These are phyloP conservation scores for Tinea pellionella DNA, from an alignment of 2,888 invertebrate genomes.

Conservation along the genomic window DNA sequence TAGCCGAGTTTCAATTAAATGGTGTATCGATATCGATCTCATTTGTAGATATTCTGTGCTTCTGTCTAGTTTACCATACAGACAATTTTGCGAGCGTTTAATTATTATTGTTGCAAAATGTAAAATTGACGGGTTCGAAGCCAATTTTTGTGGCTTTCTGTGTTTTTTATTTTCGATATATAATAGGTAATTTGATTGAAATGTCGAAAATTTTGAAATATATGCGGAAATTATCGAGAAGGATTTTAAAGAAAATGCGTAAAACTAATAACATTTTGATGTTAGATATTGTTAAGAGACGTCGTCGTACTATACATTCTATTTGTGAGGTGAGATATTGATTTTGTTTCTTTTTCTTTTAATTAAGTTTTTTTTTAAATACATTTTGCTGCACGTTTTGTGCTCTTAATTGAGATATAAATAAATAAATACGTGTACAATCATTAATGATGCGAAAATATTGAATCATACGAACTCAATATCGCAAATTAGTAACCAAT, in stretches of 20 bases:
- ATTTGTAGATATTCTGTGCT: neutral
- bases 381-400: no score
- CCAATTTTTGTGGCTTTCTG: neutral
- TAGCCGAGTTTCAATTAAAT: neutral
- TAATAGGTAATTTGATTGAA: neutral
- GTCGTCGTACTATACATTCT: conserved; percentile 43
- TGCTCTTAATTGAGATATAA: no score
- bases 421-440: no score
- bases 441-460: no score
- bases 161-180: neutral
- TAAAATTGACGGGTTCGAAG: neutral
- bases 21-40: neutral
- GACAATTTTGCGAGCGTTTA: neutral
- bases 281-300: conserved; percentile 34
- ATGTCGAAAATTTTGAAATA: neutral
- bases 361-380: no score
- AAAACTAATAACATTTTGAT: conserved; percentile 38
- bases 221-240: conserved; percentile 25
- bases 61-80: neutral
- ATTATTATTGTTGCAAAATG: neutral
- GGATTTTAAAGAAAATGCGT: conserved; percentile 37
- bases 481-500: no score
- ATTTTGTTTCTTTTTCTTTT: neutral
- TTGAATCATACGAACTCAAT: no score
- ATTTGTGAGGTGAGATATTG: conserved; percentile 44